These are phyloP conservation scores for Lytechinus pictus DNA, from an alignment of 35 echinoderm and acorn worm genomes.

Conservation along the genomic window DNA sequence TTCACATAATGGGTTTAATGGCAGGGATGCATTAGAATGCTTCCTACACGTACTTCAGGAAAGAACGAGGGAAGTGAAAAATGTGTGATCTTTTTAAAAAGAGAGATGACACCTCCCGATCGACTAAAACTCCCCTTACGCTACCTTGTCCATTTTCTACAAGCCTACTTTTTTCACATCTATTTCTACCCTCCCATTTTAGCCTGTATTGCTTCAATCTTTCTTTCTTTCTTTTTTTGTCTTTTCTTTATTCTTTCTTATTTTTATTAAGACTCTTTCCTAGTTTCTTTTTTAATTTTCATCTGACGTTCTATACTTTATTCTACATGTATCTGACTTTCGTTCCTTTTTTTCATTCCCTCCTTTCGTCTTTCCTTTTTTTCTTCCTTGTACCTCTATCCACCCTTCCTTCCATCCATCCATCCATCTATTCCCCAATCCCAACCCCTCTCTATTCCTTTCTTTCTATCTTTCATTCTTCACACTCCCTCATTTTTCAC, in stretches of 20 bases:
- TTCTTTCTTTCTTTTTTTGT: too few species aligned
- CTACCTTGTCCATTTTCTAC: too few species aligned
- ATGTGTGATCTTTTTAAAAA: neutral
- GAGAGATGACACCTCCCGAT: neutral
- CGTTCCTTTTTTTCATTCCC: neutral
- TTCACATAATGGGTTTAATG: neutral
- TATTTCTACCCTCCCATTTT: neutral
- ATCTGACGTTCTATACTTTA: neutral
- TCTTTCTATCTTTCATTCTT: neutral
- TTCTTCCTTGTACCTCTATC: neutral
- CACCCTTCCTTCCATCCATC: neutral
- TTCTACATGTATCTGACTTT: neutral
- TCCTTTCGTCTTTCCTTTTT: neutral
- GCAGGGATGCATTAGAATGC: neutral
- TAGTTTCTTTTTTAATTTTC: neutral
- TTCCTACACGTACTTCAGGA: neutral
- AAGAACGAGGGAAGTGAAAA: neutral
- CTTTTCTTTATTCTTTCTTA: neutral
- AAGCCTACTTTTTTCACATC: too few species aligned
- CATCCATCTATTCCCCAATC: neutral
- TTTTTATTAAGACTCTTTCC: neutral
- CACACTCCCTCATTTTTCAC: neutral
- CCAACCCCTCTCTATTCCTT: neutral
- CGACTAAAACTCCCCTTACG: neutral
- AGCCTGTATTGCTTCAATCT: neutral